Conservation (phyloP, 2,113 vertebrate species). For the Oreochromis tanganicae region DNA sequence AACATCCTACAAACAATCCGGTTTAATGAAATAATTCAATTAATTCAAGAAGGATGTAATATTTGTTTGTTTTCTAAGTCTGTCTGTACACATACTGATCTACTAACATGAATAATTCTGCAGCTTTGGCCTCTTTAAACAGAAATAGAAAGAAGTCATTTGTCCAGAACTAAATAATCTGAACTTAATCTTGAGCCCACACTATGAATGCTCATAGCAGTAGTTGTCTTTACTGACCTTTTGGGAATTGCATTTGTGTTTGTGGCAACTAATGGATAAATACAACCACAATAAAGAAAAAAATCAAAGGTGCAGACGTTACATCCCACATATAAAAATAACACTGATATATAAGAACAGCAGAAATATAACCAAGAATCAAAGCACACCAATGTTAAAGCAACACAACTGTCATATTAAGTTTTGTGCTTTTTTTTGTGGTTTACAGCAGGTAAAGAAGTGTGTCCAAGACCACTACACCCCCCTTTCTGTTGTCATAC, state of each 20-base stretch:
- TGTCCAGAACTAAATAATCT: neutral
- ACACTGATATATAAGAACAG: neutral
- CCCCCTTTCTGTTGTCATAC: neutral
- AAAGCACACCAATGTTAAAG: neutral
- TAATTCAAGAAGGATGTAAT: neutral
- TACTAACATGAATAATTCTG: neutral
- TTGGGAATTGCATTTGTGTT: neutral
- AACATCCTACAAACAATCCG: neutral
- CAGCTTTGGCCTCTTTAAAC: neutral
- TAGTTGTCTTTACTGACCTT: neutral
- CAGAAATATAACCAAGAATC: neutral
- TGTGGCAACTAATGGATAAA: neutral
- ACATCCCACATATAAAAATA: neutral
- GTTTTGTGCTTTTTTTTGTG: neutral
- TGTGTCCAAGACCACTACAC: neutral
- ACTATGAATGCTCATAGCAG: neutral
- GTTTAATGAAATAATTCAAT: neutral
- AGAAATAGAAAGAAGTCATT: neutral
- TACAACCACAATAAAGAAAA: neutral
- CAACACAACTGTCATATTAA: neutral
- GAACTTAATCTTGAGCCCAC: neutral
- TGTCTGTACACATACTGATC: neutral
- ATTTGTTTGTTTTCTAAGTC: neutral
- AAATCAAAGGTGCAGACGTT: neutral
- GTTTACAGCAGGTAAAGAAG: neutral